Base-by-base conservation (phyloP, 2,797 vertebrate genomes). In the Crenichthys baileyi region DNA sequence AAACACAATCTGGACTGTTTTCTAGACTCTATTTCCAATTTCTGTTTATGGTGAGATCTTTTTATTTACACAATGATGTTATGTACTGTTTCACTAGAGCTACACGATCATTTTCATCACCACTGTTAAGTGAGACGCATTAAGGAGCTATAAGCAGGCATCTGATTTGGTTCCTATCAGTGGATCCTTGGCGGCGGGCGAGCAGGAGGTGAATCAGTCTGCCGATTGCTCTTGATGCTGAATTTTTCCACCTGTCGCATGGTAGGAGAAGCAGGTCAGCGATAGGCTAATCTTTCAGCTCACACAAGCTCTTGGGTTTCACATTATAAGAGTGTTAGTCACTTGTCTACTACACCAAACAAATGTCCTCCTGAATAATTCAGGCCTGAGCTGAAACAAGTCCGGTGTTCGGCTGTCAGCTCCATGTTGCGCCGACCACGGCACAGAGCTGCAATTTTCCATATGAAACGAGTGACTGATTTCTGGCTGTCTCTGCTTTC, bases 321-420 rank as follows among this genome's bases (percentile, higher is more conserved):
- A 87, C 83, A 86, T 90, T 72, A 91, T 89, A 83, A 88, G 80
- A 80, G 75, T 61, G 82, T 92, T 91, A 91, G 91, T 94, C 91
- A 90, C 88, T 87, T 84, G 90, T 91, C 80, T 90, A 70, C 86
- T 82, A 70, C 90, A 78, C 87, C 72, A 89, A 88, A 93, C 93
- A 94, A 91, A 93, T 93, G 92, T 92, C 87, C 85, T 80, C 48
- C 60, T 95, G 76, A 93, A 94, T 95, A 89, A 94, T 95, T 94
- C 74, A 94, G 77, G 63, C 70, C 55, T 55, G 79, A 75, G 56
- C 74, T 82, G 82, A 89, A 85, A 88, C 73, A 55, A 83, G 87
- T 82, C 77, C 79, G 24, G 65, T 74, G 71, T 79, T 80, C 53
- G 61, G 80, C 75, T 79, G 84, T 83, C 87, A 86, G 36, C 61